phyloP scores from a whole-genome alignment of 1,140 invertebrate genomes.

The Ips typographus region DNA sequence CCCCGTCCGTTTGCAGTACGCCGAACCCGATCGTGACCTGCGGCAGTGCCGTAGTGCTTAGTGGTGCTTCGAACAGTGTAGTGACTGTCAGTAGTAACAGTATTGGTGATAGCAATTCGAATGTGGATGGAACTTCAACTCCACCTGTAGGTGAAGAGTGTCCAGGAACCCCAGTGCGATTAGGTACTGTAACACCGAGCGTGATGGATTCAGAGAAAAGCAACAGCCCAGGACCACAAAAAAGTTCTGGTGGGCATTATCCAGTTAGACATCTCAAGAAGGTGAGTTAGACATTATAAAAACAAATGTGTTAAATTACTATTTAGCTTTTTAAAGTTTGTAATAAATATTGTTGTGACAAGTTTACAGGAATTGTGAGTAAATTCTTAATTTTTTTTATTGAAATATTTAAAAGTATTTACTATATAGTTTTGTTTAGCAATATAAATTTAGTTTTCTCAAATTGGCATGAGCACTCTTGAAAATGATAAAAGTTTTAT shows the following conservation, averaged over 20 bases:
- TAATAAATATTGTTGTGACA: not conserved
- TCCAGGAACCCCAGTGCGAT: conserved; percentile 40
- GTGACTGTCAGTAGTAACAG: conserved; percentile 2
- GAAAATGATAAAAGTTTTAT: no score
- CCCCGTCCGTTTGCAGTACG: conserved; percentile 26
- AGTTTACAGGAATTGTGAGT: no score
- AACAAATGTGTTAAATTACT: not conserved
- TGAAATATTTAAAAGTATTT: no score
- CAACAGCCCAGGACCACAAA: conserved; percentile 59
- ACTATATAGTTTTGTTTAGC: no score
- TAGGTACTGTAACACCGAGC: conserved; percentile 33
- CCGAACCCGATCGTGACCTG: no score
- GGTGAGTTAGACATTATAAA: conserved; percentile 2
- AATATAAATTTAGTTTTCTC: no score
- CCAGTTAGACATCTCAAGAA: conserved; percentile 75
- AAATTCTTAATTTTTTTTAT: no score
- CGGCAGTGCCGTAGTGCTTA: not conserved
- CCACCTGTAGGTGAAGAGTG: conserved; percentile 25
- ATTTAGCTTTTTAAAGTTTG: not conserved
- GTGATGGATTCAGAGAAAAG: conserved; percentile 62
- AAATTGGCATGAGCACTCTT: no score
- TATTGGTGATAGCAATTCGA: not conserved
- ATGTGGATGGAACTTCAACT: conserved; percentile 5
- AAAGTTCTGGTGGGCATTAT: conserved; percentile 42
- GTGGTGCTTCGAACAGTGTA: not conserved